Evolutionary conservation across 1,140 invertebrate species (phyloP).

Genomic region (Rhopalosiphum maidis): DNA sequence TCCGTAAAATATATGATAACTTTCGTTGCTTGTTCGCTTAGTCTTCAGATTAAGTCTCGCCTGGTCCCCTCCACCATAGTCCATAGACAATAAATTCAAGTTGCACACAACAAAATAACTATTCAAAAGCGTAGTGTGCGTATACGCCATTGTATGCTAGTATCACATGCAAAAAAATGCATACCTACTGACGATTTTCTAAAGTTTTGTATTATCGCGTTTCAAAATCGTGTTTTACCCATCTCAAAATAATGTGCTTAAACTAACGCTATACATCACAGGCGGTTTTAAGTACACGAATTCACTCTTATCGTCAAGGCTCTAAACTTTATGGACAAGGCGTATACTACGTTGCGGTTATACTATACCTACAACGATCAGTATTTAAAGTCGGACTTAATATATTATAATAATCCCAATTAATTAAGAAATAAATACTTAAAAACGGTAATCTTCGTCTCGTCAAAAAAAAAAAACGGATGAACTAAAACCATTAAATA

Average conservation of each 20-base stretch:
- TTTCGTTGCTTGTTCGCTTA: not conserved
- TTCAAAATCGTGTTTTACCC: not conserved
- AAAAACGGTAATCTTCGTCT: not conserved
- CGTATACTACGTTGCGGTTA: too few species aligned
- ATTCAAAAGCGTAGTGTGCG: not conserved
- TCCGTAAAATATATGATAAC: not conserved
- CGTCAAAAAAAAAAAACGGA: not conserved
- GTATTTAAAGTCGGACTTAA: too few species aligned
- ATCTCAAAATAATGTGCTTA: not conserved
- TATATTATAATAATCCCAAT: not conserved
- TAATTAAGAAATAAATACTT: not conserved
- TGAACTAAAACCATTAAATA: not conserved
- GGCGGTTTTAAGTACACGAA: not conserved
- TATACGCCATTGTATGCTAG: not conserved
- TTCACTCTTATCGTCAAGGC: not conserved
- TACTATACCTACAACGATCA: too few species aligned
- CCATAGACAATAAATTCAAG: not conserved
- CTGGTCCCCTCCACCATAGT: not conserved
- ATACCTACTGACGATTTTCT: not conserved
- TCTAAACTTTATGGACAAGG: not conserved
- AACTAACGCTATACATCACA: not conserved
- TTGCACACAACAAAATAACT: not conserved
- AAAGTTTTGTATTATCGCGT: not conserved
- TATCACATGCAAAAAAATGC: not conserved
- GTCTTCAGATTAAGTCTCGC: not conserved